Base-by-base conservation (phyloP, 2,888 invertebrate species). In the Eristalis pertinax region DNA sequence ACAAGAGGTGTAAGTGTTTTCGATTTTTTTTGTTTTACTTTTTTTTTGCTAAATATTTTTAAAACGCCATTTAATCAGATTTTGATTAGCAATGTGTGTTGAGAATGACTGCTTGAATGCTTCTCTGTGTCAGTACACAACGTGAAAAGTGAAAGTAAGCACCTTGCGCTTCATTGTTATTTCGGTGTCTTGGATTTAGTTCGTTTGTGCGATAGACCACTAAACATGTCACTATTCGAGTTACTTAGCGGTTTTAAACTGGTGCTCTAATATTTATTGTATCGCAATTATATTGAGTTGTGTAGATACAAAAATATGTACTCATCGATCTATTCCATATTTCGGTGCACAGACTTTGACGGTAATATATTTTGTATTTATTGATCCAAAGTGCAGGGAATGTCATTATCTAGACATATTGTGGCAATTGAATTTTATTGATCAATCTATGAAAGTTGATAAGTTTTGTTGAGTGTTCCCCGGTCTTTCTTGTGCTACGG, bases 271-370 rank as follows among this genome's bases (percentile, higher is more conserved):
- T 13, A 32, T 15, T 4, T 11, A 24, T 10, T 38, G 26, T 13
- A 3, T 38, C 38, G 38, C 35, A 35, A 35, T 35, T 35, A 4
- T 8, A n/a, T n/a, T n/a, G n/a, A n/a, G n/a, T 8, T 35, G 2
- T 35, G 35, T 26, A 4, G 26, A 35, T 8, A 5, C 4, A 35
- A 10, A 13, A 8, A 19, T n/a, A 58, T 56, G 68, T 24, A 26
- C 8, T 67, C 74, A 13, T 65, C 76, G 24, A 65, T 76, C 58
- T 82, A 82, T 24, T 65, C 64, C 35, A 82, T 82, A 65, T 82
- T 76, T 65, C 58, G 65, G n/a, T 65, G 65, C 65, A 70, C 8
- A 13, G 24, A n/a, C 62, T 65, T 65, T 64, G 68, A 82, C 4
- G 81, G 81, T 82, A 76, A 65, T 43, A 43, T 0, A 15, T n/a